A percentile compares a stretch with the other conserved stretches of the same genome.
These are phyloP conservation scores for Phymastichus coffea DNA, from an alignment of 1,140 invertebrate genomes.

Conservation along the genomic window DNA sequence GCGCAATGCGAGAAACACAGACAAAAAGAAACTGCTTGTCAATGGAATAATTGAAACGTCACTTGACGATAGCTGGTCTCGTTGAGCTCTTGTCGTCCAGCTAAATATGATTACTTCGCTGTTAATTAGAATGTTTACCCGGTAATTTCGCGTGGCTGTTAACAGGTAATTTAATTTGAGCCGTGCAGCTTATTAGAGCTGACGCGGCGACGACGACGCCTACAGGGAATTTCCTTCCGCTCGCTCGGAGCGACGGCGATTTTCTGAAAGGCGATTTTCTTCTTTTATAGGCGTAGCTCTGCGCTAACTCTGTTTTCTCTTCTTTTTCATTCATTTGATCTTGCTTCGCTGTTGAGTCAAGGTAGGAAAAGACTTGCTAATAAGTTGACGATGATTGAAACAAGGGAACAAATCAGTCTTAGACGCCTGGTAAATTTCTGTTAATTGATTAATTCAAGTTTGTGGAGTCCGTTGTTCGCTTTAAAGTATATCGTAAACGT, in stretches of 20 bases:
- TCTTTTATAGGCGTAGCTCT: neutral
- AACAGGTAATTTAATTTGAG: slow-evolving; percentile 32
- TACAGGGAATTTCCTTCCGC: neutral
- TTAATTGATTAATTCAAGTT: neutral
- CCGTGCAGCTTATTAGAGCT: slow-evolving; percentile 26
- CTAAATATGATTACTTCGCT: slow-evolving; percentile 35
- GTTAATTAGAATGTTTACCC: slow-evolving; percentile 36
- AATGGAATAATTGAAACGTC: too few species aligned
- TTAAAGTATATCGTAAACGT: too few species aligned
- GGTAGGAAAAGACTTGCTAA: neutral
- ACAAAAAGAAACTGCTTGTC: too few species aligned
- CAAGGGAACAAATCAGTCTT: slow-evolving; percentile 5
- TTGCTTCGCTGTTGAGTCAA: neutral
- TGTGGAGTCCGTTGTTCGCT: too few species aligned
- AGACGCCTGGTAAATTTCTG: neutral
- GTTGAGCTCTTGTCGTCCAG: too few species aligned
- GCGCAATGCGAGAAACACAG: too few species aligned
- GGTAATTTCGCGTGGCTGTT: slow-evolving; percentile 29
- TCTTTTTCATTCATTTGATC: neutral
- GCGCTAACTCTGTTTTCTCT: neutral
- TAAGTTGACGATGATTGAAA: slow-evolving; percentile 8
- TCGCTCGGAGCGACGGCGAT: neutral
- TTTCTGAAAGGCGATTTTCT: slow-evolving; percentile 14
- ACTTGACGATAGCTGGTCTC: too few species aligned
- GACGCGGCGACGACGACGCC: slow-evolving; percentile 6